Base-by-base conservation (phyloP, 2,888 invertebrate genomes). In the Sarcophaga variegata region DNA sequence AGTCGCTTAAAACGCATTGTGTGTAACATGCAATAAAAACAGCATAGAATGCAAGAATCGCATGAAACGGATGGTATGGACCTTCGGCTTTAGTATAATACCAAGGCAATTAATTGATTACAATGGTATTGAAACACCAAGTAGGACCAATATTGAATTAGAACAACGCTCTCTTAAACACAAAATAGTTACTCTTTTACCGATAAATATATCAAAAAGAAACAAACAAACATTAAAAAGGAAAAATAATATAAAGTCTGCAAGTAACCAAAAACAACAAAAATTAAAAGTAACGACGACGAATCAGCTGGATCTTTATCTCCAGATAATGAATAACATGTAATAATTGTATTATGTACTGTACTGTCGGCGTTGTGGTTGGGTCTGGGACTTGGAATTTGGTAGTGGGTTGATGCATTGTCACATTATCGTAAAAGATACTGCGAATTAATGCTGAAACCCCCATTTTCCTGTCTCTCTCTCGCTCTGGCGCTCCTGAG, bases 201-300 rank as follows among this genome's bases (percentile, higher is more conserved):
- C 72, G 10, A 77, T 14, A 67, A 77, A 64, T 66, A 77, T 59
- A 27, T 22, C 70, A 79, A 79, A 71, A n/a, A 59, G 47, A 60
- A 59, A 22, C 25, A 69, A 69, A 67, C 76, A 76, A n/a, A n/a
- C 54, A 59, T n/a, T 67, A n/a, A 78, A 78, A 54, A 78, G 66
- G 45, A 67, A 17, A 25, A 67, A 17, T 54, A 71, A 45, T 11
- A 62, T 62, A n/a, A 54, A 59, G 2, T 69, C 47, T 37, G 25
- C 12, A 59, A 62, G 60, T 37, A 25, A n/a, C 45, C 12, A 71
- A 63, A 45, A 59, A 64, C 71, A 4, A 60, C 12, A 47, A 11
- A 45, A 54, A 71, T 11, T 37, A 79, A 70, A 17, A 10, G 4
- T 27, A 62, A 66, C 17, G 77, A 78, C 59, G 10, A 3, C 60